These are phyloP conservation scores for Engystomops pustulosus DNA, from an alignment of 2,113 vertebrate species.

Conservation along the genomic window DNA sequence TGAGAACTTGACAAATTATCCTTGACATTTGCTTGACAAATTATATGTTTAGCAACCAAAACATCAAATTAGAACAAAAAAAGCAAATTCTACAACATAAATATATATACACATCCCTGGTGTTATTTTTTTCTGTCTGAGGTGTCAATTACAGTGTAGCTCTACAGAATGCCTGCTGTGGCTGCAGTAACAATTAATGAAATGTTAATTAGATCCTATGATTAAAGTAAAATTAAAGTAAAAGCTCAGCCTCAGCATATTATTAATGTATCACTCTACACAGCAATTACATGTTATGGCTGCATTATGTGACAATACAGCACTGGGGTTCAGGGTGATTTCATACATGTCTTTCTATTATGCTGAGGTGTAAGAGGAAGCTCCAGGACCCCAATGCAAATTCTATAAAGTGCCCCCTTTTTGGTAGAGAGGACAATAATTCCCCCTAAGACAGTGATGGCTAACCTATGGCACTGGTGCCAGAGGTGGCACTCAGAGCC, in stretches of 20 bases:
- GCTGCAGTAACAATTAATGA: constrained; percentile 32
- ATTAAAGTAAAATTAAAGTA: not conserved
- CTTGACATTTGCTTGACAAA: constrained; percentile 9
- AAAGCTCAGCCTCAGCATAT: constrained; percentile 1
- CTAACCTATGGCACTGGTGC: no score
- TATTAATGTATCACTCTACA: not conserved
- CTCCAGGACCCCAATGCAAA: no score
- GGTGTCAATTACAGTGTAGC: constrained; percentile 31
- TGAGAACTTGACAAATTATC: constrained; percentile 16
- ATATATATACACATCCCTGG: constrained; percentile 16
- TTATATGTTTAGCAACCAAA: constrained; percentile 29
- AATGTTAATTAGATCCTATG: constrained; percentile 44
- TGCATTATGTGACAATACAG: not conserved
- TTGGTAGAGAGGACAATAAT: no score
- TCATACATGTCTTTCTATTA: not conserved
- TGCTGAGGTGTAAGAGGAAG: no score
- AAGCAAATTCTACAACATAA: not conserved
- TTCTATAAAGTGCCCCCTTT: no score
- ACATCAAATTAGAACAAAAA: constrained; percentile 20
- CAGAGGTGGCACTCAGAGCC: no score
- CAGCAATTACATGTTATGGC: not conserved
- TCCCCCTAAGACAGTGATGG: no score
- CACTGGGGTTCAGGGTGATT: not conserved
- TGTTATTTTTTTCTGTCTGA: constrained; percentile 26
- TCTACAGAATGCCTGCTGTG: constrained; percentile 23